phyloP scores from a whole-genome alignment of 2,888 invertebrate genomes.

The Salticus scenicus region DNA sequence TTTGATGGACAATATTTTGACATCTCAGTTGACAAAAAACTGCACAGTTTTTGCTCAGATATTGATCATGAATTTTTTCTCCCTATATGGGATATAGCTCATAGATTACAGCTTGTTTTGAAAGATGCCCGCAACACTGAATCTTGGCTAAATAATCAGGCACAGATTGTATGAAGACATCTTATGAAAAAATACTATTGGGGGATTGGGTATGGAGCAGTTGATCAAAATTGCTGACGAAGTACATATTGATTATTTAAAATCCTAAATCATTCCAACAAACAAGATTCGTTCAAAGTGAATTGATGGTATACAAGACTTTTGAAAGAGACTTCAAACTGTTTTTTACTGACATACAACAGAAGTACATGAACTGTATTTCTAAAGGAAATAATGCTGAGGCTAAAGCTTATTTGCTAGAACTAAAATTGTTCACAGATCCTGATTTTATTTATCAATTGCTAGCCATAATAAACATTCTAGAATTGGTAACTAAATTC shows the following conservation, averaged over 20 bases:
- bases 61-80: constrained; percentile 1
- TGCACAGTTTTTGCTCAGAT: background rate
- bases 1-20: constrained; percentile 8
- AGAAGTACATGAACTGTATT: background rate
- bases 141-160: background rate
- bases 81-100: background rate
- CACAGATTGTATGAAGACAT: background rate
- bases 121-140: background rate
- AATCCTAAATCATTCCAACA: constrained; percentile 11
- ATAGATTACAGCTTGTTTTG: background rate
- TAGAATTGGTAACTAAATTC: background rate
- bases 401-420: background rate
- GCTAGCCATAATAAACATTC: background rate
- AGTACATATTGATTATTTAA: constrained; percentile 7
- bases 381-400: background rate
- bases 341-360: background rate
- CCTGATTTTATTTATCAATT: background rate
- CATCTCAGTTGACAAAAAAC: background rate
- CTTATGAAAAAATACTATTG: background rate
- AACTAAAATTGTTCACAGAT: constrained; percentile 6
- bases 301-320: background rate
- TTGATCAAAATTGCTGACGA: background rate
- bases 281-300: background rate
- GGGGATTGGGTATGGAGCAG: background rate
- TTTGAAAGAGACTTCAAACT: background rate